These are phyloP conservation scores for Nyctereutes procyonoides DNA, from an alignment of 2,113 vertebrate species.

Conservation along the genomic window DNA sequence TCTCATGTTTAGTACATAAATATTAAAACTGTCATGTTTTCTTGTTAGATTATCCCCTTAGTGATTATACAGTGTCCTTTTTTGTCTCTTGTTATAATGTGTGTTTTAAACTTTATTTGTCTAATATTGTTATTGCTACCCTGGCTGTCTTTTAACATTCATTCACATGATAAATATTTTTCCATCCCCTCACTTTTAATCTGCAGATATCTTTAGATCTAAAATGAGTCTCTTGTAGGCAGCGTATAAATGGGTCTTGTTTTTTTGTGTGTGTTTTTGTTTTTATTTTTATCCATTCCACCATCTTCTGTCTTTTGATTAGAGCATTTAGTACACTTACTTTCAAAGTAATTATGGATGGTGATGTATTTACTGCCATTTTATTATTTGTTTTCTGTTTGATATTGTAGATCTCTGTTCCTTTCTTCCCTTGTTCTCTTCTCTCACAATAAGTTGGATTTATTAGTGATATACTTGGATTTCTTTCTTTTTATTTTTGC, in stretches of 20 bases:
- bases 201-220: neutral
- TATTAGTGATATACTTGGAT: neutral
- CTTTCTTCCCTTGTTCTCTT: neutral
- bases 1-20: neutral
- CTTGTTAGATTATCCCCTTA: neutral
- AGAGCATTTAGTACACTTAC: neutral
- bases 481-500: neutral
- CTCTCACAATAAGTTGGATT: neutral
- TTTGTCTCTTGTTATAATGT: neutral
- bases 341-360: neutral
- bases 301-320: neutral
- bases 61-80: neutral
- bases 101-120: neutral
- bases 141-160: neutral
- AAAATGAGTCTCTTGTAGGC: neutral
- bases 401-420: neutral
- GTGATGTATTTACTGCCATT: neutral
- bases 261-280: neutral
- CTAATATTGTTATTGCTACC: neutral
- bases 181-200: neutral
- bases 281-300: neutral
- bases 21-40: neutral
- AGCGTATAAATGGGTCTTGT: neutral
- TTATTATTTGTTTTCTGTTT: neutral
- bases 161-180: neutral